Evolutionary conservation across 92 coral and sea anemone genomes (phyloP).

Genomic region (Zoanthus sociatus): DNA sequence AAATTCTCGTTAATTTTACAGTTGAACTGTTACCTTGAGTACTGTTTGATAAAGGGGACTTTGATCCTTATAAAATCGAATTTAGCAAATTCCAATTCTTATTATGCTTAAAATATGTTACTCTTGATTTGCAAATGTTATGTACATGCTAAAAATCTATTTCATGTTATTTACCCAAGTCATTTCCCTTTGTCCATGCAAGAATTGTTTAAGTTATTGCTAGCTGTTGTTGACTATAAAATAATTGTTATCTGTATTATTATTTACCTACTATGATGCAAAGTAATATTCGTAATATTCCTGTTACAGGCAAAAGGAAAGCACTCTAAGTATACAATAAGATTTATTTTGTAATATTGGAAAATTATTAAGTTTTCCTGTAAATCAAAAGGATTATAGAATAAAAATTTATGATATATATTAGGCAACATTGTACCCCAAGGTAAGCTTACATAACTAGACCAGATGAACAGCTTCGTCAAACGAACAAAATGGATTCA

Average conservation of each 20-base stretch:
- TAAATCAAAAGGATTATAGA: no score
- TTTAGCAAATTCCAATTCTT: no score
- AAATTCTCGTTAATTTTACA: not conserved
- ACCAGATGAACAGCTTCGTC: no score
- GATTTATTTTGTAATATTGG: not conserved
- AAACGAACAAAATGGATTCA: no score
- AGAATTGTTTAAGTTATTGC: not conserved
- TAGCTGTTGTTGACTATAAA: not conserved
- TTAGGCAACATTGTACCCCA: not conserved
- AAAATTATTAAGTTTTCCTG: no score
- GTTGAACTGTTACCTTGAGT: not conserved
- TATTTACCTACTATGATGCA: not conserved
- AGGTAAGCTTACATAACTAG: no score
- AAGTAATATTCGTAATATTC: not conserved
- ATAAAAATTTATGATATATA: no score
- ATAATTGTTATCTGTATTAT: not conserved
- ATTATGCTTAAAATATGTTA: not conserved
- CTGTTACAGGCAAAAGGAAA: not conserved
- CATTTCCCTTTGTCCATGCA: not conserved
- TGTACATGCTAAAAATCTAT: not conserved
- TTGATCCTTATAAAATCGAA: no score
- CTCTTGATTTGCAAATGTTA: not conserved
- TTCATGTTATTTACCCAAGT: not conserved
- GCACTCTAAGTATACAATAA: not conserved
- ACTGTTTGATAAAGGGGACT: not conserved